phyloP scores from a whole-genome alignment of 2,113 vertebrate species.

The Grantiella picta region DNA sequence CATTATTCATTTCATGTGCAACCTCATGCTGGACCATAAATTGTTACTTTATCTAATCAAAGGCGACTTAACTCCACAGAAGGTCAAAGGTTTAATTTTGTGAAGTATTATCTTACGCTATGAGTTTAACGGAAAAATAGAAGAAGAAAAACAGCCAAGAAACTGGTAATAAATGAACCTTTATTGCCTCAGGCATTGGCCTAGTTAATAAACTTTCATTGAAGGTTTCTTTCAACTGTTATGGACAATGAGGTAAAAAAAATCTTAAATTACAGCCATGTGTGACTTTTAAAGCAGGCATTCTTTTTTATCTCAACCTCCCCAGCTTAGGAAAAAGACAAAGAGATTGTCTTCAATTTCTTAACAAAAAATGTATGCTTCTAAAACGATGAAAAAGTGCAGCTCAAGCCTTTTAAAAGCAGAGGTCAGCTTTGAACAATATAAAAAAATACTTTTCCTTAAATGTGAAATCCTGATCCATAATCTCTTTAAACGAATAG shows the following conservation, averaged over 20 bases:
- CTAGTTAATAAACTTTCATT: conserved; percentile 88
- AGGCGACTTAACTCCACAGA: conserved; percentile 82
- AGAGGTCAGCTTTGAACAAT: conserved; percentile 74
- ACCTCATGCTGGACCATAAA: conserved; percentile 82
- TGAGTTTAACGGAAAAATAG: conserved; percentile 84
- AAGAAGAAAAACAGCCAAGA: conserved; percentile 86
- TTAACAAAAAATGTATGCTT: conserved; percentile 81
- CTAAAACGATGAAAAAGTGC: conserved; percentile 76
- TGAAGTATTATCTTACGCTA: conserved; percentile 86
- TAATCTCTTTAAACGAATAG: not conserved
- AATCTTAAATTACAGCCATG: conserved; percentile 87
- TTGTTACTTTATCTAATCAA: conserved; percentile 88
- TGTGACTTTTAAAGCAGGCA: conserved; percentile 84
- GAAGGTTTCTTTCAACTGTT: conserved; percentile 89
- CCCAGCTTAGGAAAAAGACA: conserved; percentile 56
- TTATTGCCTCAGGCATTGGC: conserved; percentile 82
- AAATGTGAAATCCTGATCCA: conserved; percentile 35
- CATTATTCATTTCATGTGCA: conserved; percentile 85
- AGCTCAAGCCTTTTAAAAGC: conserved; percentile 71
- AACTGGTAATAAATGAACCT: conserved; percentile 85
- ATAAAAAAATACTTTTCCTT: conserved; percentile 55
- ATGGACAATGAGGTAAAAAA: conserved; percentile 80
- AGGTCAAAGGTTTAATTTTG: conserved; percentile 88
- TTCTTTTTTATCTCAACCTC: conserved; percentile 84
- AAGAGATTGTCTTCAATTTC: conserved; percentile 78